Evolutionary conservation across 2,113 vertebrate genomes (phyloP).

Genomic region (Piprites chloris): DNA sequence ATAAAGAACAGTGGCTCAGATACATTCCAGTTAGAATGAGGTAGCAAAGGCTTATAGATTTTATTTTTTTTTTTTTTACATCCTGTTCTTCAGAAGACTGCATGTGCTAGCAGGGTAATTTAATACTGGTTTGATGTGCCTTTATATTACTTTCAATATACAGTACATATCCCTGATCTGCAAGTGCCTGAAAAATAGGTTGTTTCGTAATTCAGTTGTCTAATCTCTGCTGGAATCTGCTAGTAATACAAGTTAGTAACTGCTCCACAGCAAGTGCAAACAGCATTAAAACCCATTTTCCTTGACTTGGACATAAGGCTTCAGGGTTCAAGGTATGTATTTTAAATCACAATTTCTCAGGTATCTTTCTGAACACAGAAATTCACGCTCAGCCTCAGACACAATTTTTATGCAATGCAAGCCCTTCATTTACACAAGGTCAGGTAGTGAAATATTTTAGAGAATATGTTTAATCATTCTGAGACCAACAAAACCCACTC

Average conservation of each 20-base stretch:
- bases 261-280: not conserved
- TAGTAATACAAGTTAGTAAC: not conserved
- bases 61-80: not conserved
- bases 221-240: not conserved
- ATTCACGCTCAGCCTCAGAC: not conserved
- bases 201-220: slow-evolving; percentile 1
- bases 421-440: not conserved
- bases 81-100: not conserved
- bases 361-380: not conserved
- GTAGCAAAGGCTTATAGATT: not conserved
- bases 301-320: not conserved
- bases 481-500: not conserved
- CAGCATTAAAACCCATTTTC: not conserved
- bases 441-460: not conserved
- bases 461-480: not conserved
- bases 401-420: not conserved
- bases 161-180: not conserved
- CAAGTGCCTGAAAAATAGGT: not conserved
- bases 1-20: not conserved
- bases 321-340: not conserved
- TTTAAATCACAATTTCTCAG: not conserved
- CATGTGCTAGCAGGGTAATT: slow-evolving; percentile 17
- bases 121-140: slow-evolving; percentile 10
- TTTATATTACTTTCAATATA: slow-evolving; percentile 31
- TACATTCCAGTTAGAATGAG: not conserved